Evolutionary conservation across 2,113 vertebrate species (phyloP), one percentile per base, ranked within the genome.

Genomic region (Macrotus californicus): DNA sequence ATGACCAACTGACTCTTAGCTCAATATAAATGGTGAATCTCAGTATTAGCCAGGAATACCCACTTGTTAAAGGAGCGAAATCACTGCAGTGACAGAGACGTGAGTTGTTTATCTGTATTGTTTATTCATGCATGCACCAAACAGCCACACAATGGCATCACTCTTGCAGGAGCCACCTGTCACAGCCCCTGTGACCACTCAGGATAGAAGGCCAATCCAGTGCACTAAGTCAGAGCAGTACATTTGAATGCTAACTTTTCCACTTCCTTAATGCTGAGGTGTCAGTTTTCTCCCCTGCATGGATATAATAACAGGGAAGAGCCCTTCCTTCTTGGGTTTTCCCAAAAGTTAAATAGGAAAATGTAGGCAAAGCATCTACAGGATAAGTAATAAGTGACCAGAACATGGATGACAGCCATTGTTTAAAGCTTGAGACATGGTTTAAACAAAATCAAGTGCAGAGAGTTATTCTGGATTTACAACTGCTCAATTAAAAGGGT

Each of bases 1-100:
- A 59, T 84, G 82, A 70, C 48, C 66, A 70, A 84, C 26, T 16
- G 18, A 69, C 8, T 4, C n/a, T 26, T 54, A 46, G 36, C 2
- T 64, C 41, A 73, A 29, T 2, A n/a, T 67, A 59, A 50, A 67
- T 67, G 16, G 39, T 48, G 61, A n/a, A 92, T 82, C 3, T 66
- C 43, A 86, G 43, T 43, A 52, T 69, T 75, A 70, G 24, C 22
- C n/a, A 81, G 73, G 61, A 88, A 50, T 48, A 24, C 15, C 36
- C 3, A 36, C 22, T 80, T 69, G 13, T 46, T 94, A 77, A 87
- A 79, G 80, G 67, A 81, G 31, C 48, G n/a, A 84, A 70, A 54
- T 48, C 12, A n/a, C 22, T 52, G 26, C 1, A 7, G 22, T 36
- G 19, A 48, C 1, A 41, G 67, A 48, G 26, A 22, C 3, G 18